These are phyloP conservation scores for Meiosimyza decipiens DNA, from an alignment of 2,888 invertebrate species.

Conservation along the genomic window DNA sequence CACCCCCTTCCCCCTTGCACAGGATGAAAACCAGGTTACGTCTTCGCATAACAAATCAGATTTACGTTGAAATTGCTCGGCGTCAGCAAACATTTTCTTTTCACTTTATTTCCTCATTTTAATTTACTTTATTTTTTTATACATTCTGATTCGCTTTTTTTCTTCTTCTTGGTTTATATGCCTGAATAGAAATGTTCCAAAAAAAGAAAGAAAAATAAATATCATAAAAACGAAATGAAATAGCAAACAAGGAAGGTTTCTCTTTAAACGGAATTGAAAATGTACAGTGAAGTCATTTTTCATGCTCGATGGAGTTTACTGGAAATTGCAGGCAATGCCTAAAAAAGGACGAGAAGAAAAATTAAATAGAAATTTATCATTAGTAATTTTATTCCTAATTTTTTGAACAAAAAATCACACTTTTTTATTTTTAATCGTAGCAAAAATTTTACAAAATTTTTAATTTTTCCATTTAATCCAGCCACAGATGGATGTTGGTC, in stretches of 20 bases:
- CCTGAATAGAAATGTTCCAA: neutral
- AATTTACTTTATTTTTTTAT: neutral
- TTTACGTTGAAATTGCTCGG: neutral
- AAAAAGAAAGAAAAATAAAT: neutral
- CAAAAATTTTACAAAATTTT: too few relatives aligned
- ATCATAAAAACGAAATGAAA: neutral
- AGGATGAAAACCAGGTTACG: neutral
- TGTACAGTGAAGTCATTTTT: too few relatives aligned
- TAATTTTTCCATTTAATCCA: neutral
- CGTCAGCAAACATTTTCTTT: constrained; percentile 13
- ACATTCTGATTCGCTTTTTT: neutral
- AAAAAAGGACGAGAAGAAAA: too few relatives aligned
- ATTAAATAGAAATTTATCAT: too few relatives aligned
- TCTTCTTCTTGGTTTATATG: neutral
- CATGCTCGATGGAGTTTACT: too few relatives aligned
- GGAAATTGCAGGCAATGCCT: too few relatives aligned
- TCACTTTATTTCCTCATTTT: neutral
- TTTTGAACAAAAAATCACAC: too few relatives aligned
- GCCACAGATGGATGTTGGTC: neutral
- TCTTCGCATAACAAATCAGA: neutral
- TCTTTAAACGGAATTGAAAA: too few relatives aligned
- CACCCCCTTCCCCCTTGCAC: neutral
- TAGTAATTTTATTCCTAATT: too few relatives aligned
- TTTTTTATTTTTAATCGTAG: too few relatives aligned
- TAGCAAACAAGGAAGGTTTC: neutral